Evolutionary conservation across 2,797 vertebrate genomes (phyloP).

Genomic region (Nyctibius grandis): DNA sequence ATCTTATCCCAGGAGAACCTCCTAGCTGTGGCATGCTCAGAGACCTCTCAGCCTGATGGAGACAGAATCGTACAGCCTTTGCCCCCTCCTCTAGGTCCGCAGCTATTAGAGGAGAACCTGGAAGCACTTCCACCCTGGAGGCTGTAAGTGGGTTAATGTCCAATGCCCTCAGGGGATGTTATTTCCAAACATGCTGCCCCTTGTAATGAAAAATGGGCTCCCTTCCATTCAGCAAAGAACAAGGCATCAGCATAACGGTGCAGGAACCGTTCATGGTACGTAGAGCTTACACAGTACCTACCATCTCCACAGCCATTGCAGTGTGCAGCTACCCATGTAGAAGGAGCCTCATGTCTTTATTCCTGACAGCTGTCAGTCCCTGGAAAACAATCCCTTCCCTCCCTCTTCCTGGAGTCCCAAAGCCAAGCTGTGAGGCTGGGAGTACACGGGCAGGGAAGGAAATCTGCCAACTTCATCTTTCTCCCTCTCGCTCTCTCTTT

Average conservation of each 20-base stretch:
- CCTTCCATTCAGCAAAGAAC: background rate
- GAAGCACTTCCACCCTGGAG: background rate
- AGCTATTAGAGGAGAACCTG: background rate
- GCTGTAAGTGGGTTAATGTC: background rate
- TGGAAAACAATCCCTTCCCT: conserved; percentile 6
- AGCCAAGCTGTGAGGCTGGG: conserved; percentile 17
- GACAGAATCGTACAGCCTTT: background rate
- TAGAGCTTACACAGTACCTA: background rate
- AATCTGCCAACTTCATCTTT: conserved; percentile 6
- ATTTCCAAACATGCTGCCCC: background rate
- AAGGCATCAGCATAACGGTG: background rate
- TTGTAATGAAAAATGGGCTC: background rate
- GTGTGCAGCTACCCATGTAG: background rate
- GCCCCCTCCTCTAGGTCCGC: background rate
- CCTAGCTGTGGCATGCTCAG: background rate
- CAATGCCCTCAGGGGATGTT: background rate
- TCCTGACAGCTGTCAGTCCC: conserved; percentile 32
- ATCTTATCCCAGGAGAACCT: background rate
- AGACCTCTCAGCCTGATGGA: background rate
- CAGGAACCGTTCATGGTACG: background rate
- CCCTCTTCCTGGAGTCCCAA: background rate
- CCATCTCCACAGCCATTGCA: background rate
- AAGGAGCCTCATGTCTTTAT: background rate
- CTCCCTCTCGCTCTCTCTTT: conserved; percentile 14
- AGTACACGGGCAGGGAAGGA: background rate